Percentiles rank a stretch among this genome's conserved stretches.
Evolutionary conservation across 1,140 invertebrate species (phyloP).

Genomic region (Drosophila bocki): DNA sequence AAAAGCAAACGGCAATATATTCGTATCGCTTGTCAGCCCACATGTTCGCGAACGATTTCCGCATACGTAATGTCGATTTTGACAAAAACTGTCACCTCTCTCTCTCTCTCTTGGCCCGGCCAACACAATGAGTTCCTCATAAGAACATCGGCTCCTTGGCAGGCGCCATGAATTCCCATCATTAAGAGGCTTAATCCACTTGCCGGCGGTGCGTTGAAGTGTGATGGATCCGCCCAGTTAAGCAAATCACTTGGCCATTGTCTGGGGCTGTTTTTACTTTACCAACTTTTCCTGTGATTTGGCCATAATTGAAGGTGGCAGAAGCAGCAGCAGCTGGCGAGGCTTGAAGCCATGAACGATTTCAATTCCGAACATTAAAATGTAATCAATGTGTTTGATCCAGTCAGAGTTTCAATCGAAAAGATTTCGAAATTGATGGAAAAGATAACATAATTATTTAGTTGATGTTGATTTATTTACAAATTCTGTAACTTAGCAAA

Average conservation of each 20-base stretch:
- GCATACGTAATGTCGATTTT: conserved; percentile 75
- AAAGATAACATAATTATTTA: too few relatives aligned
- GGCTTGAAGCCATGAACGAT: neutral
- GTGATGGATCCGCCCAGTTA: conserved; percentile 44
- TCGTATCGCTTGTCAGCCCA: conserved; percentile 68
- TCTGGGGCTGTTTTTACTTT: conserved; percentile 22
- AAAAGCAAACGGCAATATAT: conserved; percentile 65
- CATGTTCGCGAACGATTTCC: conserved; percentile 51
- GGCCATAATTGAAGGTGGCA: conserved; percentile 51
- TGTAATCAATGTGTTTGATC: conserved; percentile 23
- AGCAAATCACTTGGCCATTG: conserved; percentile 55
- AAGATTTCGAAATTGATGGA: neutral
- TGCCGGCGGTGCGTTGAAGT: conserved; percentile 44
- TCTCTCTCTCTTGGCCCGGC: neutral
- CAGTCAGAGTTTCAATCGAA: neutral
- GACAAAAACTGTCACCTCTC: conserved; percentile 74
- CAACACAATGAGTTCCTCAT: conserved; percentile 19
- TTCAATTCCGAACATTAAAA: conserved; percentile 3
- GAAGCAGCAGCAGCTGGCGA: neutral
- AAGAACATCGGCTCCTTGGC: conserved; percentile 42
- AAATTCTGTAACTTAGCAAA: too few relatives aligned
- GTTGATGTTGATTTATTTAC: too few relatives aligned
- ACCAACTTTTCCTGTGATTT: conserved; percentile 30
- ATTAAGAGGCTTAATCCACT: conserved; percentile 78
- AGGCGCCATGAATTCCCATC: conserved; percentile 47